Percentiles rank a stretch among this genome's conserved stretches.
Conservation (phyloP, 2,888 invertebrate species). For the Hedya salicella region DNA sequence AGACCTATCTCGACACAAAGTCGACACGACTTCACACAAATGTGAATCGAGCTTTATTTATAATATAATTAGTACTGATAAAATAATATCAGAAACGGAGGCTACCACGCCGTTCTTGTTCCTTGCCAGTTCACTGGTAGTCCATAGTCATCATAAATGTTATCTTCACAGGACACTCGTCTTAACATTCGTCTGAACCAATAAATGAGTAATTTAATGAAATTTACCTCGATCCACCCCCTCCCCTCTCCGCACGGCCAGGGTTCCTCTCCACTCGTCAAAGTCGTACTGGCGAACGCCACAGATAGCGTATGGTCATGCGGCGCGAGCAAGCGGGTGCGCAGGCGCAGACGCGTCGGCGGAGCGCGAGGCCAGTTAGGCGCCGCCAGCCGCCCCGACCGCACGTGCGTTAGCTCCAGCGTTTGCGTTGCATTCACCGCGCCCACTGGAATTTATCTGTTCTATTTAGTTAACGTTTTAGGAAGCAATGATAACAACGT, state of each 20-base stretch:
- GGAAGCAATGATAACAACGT: background rate
- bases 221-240: conserved; percentile 81
- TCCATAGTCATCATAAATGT: no score
- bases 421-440: conserved; percentile 69
- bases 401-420: conserved; percentile 56
- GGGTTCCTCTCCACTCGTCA: conserved; percentile 45
- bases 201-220: no score
- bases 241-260: conserved; percentile 75
- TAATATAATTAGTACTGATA: no score
- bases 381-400: conserved; percentile 61
- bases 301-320: conserved; percentile 68
- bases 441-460: conserved; percentile 57
- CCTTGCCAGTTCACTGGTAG: no score
- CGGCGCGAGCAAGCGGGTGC: conserved; percentile 67
- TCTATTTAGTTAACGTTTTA: conserved; percentile 12
- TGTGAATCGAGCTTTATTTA: no score
- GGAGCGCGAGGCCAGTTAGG: conserved; percentile 72
- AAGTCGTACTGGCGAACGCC: conserved; percentile 59
- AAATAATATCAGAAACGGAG: no score
- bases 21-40: no score
- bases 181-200: no score
- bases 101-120: no score
- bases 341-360: conserved; percentile 60
- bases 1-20: no score
- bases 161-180: no score